Conservation (phyloP, 2,888 invertebrate species). For the Therioaphis trifolii region DNA sequence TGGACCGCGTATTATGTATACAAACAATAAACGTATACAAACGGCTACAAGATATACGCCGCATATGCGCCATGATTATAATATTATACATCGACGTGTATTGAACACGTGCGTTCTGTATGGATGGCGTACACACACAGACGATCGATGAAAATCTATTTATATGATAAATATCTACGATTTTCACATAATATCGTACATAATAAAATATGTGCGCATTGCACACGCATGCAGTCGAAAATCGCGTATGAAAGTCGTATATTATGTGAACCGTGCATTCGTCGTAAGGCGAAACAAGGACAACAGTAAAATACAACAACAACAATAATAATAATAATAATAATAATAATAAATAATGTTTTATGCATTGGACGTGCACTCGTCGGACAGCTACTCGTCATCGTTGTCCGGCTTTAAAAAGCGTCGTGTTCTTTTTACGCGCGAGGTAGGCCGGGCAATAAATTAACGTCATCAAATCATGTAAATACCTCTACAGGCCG, state of each 20-base stretch:
- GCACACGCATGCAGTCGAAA: background rate
- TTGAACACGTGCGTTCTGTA: background rate
- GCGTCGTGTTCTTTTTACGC: slow-evolving; percentile 18
- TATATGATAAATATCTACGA: background rate
- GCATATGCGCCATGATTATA: background rate
- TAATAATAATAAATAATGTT: slow-evolving; percentile 53
- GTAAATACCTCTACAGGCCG: too few relatives aligned
- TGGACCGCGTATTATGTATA: background rate
- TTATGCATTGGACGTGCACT: background rate
- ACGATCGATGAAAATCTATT: background rate
- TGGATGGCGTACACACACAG: background rate
- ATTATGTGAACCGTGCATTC: background rate
- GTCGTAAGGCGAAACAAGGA: slow-evolving; percentile 50
- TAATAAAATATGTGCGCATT: too few relatives aligned
- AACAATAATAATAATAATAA: too few relatives aligned
- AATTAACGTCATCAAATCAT: slow-evolving; percentile 29
- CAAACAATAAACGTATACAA: background rate
- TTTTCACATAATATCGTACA: slow-evolving; percentile 9
- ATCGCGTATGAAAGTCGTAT: background rate
- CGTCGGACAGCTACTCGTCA: background rate
- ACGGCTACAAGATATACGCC: background rate
- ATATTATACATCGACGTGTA: background rate
- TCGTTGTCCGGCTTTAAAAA: background rate
- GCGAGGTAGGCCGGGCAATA: slow-evolving; percentile 35
- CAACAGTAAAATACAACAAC: slow-evolving; percentile 24